phyloP scores from a whole-genome alignment of 2,113 vertebrate species.

The Urocolius indicus region DNA sequence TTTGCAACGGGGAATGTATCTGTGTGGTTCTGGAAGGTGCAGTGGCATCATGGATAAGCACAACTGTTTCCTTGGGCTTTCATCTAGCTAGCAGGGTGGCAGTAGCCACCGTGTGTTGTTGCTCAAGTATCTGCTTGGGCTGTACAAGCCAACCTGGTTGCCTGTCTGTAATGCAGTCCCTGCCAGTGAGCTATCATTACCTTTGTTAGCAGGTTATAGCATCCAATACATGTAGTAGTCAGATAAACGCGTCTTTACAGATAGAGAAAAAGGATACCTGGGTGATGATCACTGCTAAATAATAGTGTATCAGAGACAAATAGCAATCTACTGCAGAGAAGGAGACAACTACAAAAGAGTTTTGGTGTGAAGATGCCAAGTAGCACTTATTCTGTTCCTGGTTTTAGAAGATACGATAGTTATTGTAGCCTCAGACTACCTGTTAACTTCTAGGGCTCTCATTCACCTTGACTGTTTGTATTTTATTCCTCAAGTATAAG shows the following conservation, averaged over 20 bases:
- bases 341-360: neutral
- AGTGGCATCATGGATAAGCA: neutral
- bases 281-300: neutral
- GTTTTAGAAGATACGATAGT: neutral
- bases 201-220: neutral
- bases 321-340: neutral
- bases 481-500: neutral
- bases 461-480: neutral
- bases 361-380: neutral
- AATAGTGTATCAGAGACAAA: neutral
- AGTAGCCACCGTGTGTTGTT: accelerated
- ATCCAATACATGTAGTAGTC: too few species aligned
- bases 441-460: neutral
- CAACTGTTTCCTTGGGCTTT: neutral
- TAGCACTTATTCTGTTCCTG: neutral
- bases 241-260: neutral
- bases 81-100: neutral
- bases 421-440: neutral
- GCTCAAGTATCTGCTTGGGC: neutral
- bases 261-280: neutral
- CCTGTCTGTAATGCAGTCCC: neutral
- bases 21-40: neutral
- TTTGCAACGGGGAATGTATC: neutral
- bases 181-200: neutral
- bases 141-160: neutral